These are phyloP conservation scores for Vireo griseus DNA, from an alignment of 2,797 vertebrate genomes.

Conservation along the genomic window DNA sequence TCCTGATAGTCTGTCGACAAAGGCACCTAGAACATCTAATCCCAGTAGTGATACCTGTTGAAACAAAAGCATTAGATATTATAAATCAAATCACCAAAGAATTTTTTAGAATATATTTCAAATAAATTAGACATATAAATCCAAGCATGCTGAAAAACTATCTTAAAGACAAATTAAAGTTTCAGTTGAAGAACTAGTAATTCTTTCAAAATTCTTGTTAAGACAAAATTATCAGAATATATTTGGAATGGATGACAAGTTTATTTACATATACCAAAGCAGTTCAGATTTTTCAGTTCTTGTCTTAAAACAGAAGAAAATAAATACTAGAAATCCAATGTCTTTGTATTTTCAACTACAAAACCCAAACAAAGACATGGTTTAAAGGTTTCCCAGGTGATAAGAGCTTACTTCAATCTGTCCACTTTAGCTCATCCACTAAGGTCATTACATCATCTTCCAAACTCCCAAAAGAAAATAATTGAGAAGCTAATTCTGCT, in stretches of 20 bases:
- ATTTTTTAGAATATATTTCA: neutral
- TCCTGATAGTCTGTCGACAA: conserved; percentile 86
- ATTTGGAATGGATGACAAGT: neutral
- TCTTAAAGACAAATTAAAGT: neutral
- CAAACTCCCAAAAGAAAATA: neutral
- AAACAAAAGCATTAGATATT: conserved; percentile 31
- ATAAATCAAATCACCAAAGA: neutral
- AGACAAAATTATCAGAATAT: neutral
- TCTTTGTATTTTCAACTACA: neutral
- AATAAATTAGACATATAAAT: neutral
- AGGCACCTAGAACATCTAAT: conserved; percentile 89
- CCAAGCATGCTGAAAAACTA: neutral
- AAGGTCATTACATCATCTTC: neutral
- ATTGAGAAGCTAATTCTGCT: neutral
- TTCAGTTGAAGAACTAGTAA: neutral
- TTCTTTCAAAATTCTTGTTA: neutral
- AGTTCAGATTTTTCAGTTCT: neutral
- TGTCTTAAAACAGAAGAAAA: neutral
- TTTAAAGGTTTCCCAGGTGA: neutral
- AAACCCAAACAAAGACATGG: neutral
- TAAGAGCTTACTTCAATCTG: neutral
- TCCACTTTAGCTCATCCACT: neutral
- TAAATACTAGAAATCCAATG: neutral
- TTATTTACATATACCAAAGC: neutral
- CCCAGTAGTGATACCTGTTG: conserved; percentile 89